Base-by-base conservation (phyloP, 2,113 vertebrate species). In the Ivindomyrus marchei region DNA sequence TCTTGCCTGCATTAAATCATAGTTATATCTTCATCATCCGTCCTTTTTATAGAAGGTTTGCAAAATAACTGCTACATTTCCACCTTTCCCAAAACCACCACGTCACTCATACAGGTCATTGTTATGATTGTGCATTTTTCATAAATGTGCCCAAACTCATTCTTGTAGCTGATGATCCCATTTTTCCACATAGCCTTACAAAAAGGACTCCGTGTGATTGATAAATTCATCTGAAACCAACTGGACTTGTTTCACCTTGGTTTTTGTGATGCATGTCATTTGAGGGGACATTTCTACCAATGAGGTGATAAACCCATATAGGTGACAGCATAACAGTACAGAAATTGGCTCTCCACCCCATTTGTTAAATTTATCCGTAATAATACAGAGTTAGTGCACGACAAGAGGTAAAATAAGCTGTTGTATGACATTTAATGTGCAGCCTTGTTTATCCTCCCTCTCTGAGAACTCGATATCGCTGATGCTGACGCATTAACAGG, bases 291-390 rank as follows among this genome's bases (percentile, higher is more conserved):
- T 89, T 85, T 86, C 88, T 74, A 11, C 21, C 58, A 39, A 49
- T 27, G 45, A 89, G 89, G 83, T 92, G 91, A 90, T 90, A 90
- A 92, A 86, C 47, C 88, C 62, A 62, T 50, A 46, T 70, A 2
- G 58, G 46, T 90, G 85, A 89, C 89, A 62, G 53, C 47, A 49
- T 88, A 42, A 88, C 91, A 88, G 77, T n/a, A 7, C 84, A 90
- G 90, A 90, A 90, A 92, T 90, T 90, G 88, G 89, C 86, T 89
- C 56, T 6, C 86, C 89, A 88, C 87, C 91, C 91, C 88, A 88
- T 93, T 92, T 92, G 91, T 92, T 91, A 91, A 92, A 92, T 89
- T 90, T 91, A 90, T 85, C 83, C 17, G 5, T 85, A 46, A 46
- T 47, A 85, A 85, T n/a, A 47, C 56, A 58, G 56, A 58, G 56